A percentile compares a stretch with the other conserved stretches of the same genome.
Evolutionary conservation across 1,140 invertebrate genomes (phyloP).

Genomic region (Drosophila teissieri): DNA sequence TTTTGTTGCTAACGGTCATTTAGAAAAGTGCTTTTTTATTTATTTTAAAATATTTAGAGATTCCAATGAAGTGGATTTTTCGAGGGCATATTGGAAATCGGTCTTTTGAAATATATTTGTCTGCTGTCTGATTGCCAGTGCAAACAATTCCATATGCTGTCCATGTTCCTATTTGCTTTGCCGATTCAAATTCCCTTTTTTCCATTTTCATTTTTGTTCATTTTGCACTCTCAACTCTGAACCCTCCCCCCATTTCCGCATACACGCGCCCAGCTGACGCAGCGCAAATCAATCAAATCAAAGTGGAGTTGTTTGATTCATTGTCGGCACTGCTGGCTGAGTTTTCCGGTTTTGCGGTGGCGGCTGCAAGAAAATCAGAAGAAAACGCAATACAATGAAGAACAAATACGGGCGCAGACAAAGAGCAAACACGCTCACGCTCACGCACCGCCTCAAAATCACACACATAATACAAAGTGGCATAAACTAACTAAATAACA

Average conservation of each 20-base stretch:
- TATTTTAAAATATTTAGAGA: background rate
- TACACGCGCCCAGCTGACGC: constrained; percentile 73
- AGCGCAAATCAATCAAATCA: constrained; percentile 81
- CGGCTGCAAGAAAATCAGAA: constrained; percentile 55
- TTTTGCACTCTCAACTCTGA: constrained; percentile 34
- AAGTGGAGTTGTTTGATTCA: constrained; percentile 67
- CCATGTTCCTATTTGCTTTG: constrained; percentile 49
- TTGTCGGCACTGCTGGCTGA: constrained; percentile 38
- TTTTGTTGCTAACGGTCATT: background rate
- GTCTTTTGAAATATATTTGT: background rate
- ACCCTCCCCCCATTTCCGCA: constrained; percentile 30
- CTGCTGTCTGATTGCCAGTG: constrained; percentile 39
- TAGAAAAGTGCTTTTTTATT: background rate
- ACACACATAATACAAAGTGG: constrained; percentile 74
- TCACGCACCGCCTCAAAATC: constrained; percentile 11
- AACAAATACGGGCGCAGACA: constrained; percentile 74
- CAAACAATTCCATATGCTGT: constrained; percentile 53
- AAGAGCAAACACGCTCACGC: constrained; percentile 50
- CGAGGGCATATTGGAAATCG: constrained; percentile 24
- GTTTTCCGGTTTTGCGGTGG: constrained; percentile 42
- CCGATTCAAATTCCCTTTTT: constrained; percentile 19
- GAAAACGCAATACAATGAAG: constrained; percentile 78
- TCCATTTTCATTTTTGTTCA: constrained; percentile 12
- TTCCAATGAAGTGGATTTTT: too few species aligned
- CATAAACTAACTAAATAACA: constrained; percentile 83